Evolutionary conservation across 2,113 vertebrate genomes (phyloP).

Genomic region (Salvelinus fontinalis): DNA sequence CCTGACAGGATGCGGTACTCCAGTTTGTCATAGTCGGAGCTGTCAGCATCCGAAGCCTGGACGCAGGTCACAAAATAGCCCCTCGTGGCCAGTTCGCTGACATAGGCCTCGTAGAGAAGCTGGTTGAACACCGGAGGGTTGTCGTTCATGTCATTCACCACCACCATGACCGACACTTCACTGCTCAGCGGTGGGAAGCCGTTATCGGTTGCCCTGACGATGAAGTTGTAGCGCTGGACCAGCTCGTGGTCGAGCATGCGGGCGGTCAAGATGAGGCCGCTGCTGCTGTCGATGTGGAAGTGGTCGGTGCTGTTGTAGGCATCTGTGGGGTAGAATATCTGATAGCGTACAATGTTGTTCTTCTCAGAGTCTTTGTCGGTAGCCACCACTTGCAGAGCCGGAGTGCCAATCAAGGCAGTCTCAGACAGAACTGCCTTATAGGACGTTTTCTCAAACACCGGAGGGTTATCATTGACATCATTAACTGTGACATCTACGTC

Average conservation of each 20-base stretch:
- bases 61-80: slow-evolving; percentile 96
- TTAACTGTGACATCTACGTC: slow-evolving; percentile 86
- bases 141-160: slow-evolving; percentile 91
- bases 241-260: slow-evolving; percentile 90
- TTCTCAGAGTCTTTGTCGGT: slow-evolving; percentile 88
- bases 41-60: slow-evolving; percentile 93
- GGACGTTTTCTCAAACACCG: slow-evolving; percentile 81
- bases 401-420: slow-evolving; percentile 92
- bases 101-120: slow-evolving; percentile 92
- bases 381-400: slow-evolving; percentile 90
- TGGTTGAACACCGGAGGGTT: slow-evolving; percentile 95
- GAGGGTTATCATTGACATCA: slow-evolving; percentile 93
- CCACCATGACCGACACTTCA: slow-evolving; percentile 85
- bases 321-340: slow-evolving; percentile 84
- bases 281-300: slow-evolving; percentile 95
- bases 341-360: slow-evolving; percentile 87
- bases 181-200: slow-evolving; percentile 90
- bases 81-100: slow-evolving; percentile 90
- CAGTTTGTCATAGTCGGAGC: slow-evolving; percentile 85
- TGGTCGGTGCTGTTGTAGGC: slow-evolving; percentile 91
- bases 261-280: slow-evolving; percentile 93
- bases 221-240: slow-evolving; percentile 83
- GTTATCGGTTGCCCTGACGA: slow-evolving; percentile 88
- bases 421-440: slow-evolving; percentile 90
- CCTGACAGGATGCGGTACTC: slow-evolving; percentile 93